Evolutionary conservation across 2,797 vertebrate genomes (phyloP).

Genomic region (Sciurus carolinensis): DNA sequence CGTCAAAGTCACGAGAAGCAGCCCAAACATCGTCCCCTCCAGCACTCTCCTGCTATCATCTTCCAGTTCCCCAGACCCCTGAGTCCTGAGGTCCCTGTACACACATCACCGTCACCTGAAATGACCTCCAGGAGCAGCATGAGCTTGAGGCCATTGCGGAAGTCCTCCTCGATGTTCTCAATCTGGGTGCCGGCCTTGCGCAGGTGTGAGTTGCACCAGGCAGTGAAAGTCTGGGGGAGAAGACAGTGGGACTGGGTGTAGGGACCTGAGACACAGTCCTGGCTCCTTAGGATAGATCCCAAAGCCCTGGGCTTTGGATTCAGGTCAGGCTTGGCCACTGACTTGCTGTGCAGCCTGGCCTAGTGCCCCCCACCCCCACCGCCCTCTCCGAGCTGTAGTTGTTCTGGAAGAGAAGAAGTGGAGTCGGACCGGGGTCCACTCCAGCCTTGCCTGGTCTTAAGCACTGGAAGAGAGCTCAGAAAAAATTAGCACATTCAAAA

Average conservation of each 20-base stretch:
- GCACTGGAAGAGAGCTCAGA: neutral
- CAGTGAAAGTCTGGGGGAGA: conserved; percentile 93
- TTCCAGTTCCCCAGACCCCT: neutral
- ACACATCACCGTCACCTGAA: conserved; percentile 71
- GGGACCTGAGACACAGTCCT: no score
- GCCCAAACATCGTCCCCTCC: neutral
- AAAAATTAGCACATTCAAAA: neutral
- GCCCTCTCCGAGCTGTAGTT: neutral
- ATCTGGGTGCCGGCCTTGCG: conserved; percentile 96
- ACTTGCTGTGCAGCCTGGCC: neutral
- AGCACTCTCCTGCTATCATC: accelerated
- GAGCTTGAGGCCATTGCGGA: conserved; percentile 96
- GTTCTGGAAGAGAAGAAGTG: neutral
- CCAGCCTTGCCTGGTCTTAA: neutral
- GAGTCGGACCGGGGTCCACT: neutral
- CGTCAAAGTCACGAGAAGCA: neutral
- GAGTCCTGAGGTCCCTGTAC: neutral
- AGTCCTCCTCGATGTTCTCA: conserved; percentile 96
- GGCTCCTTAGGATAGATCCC: neutral
- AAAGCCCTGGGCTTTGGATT: neutral
- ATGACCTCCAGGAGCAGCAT: conserved; percentile 97
- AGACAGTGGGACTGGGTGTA: neutral
- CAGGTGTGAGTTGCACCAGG: conserved; percentile 97
- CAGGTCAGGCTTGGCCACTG: neutral
- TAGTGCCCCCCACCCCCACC: neutral